These are phyloP conservation scores for Habroteleia sp. DNA, from an alignment of 2,888 invertebrate genomes.

Conservation along the genomic window DNA sequence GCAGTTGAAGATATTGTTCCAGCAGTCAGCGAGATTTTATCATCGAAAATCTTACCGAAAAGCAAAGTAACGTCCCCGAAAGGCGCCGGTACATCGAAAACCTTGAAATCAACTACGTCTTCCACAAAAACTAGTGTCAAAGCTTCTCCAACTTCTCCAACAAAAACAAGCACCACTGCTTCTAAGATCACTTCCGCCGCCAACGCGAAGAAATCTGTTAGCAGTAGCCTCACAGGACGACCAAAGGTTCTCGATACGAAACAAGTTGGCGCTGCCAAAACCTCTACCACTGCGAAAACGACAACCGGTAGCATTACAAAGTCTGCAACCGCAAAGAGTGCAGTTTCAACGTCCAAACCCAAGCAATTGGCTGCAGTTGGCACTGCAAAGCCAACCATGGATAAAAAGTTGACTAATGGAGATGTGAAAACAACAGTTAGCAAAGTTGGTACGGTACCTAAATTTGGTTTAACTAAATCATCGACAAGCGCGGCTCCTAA, in stretches of 20 bases:
- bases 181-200: constrained; percentile 33
- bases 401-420: constrained; percentile 83
- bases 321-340: constrained; percentile 57
- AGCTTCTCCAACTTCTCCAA: constrained; percentile 65
- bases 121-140: constrained; percentile 70
- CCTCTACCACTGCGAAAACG: constrained; percentile 5
- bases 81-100: constrained; percentile 40
- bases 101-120: constrained; percentile 68
- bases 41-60: constrained; percentile 68
- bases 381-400: constrained; percentile 70
- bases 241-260: constrained; percentile 69
- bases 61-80: constrained; percentile 67
- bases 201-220: constrained; percentile 65
- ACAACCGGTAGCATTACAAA: constrained; percentile 4
- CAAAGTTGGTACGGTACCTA: constrained; percentile 51
- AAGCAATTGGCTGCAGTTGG: constrained; percentile 44
- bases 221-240: constrained; percentile 64
- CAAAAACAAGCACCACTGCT: constrained; percentile 42
- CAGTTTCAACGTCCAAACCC: constrained; percentile 62
- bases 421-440: constrained; percentile 81
- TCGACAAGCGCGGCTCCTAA: constrained; percentile 56
- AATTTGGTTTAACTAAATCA: constrained; percentile 56
- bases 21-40: constrained; percentile 67
- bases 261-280: constrained; percentile 62
- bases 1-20: not conserved